Percentiles rank a stretch among this genome's conserved stretches.
Evolutionary conservation across 2,113 vertebrate species (phyloP).

Genomic region (Taurulus bubalis): DNA sequence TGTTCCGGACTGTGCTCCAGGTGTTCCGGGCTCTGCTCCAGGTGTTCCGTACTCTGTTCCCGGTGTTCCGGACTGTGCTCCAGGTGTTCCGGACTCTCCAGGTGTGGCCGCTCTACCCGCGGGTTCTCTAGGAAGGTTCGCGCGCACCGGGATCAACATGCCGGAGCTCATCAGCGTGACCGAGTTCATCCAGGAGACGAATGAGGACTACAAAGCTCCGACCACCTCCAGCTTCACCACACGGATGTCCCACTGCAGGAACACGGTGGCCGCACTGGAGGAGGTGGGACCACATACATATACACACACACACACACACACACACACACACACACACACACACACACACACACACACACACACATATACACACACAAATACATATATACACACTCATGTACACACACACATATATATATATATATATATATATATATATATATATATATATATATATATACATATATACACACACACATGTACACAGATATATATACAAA

Average conservation of each 20-base stretch:
- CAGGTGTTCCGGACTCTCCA: background rate
- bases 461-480: too few species aligned
- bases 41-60: too few species aligned
- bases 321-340: too few species aligned
- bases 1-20: background rate
- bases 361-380: too few species aligned
- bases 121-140: too few species aligned
- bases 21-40: constrained; percentile 5
- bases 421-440: too few species aligned
- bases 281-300: constrained; percentile 83
- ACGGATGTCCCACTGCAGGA: constrained; percentile 91
- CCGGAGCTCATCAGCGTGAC: constrained; percentile 91
- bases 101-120: constrained; percentile 29
- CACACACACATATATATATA: too few species aligned
- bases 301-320: background rate
- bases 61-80: too few species aligned
- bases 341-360: too few species aligned
- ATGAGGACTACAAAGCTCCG: constrained; percentile 95
- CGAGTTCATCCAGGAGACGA: constrained; percentile 93
- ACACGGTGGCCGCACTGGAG: constrained; percentile 91
- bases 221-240: constrained; percentile 96
- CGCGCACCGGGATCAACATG: constrained; percentile 62
- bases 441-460: too few species aligned
- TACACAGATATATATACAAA: too few species aligned
- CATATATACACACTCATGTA: too few species aligned